These are phyloP conservation scores for Mylabris sibirica DNA, from an alignment of 2,888 invertebrate species.

Conservation along the genomic window DNA sequence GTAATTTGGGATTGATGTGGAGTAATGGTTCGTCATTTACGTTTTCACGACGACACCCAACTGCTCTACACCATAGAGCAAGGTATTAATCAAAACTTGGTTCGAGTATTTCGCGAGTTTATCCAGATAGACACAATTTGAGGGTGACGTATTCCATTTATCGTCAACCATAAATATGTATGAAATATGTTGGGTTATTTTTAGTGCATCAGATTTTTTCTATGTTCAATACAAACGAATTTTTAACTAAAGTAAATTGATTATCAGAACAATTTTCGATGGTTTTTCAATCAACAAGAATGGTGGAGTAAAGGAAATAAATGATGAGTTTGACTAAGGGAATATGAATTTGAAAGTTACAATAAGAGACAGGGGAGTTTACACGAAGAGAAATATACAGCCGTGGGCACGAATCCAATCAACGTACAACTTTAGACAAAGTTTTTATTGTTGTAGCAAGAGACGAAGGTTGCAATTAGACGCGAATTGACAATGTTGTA, in stretches of 20 bases:
- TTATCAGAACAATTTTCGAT: conserved; percentile 15
- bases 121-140: conserved; percentile 55
- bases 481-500: conserved; percentile 42
- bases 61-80: conserved; percentile 27
- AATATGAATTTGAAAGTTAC: conserved; percentile 28
- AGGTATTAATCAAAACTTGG: conserved; percentile 48
- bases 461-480: conserved; percentile 48
- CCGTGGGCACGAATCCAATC: conserved; percentile 50
- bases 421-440: conserved; percentile 48
- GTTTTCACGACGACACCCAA: conserved; percentile 26
- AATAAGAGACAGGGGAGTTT: conserved; percentile 16
- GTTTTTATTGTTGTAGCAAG: conserved; percentile 51
- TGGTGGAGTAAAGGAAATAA: not conserved
- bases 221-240: not conserved
- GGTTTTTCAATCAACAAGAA: conserved; percentile 7
- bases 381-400: conserved; percentile 32
- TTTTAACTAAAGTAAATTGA: not conserved
- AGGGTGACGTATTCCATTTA: conserved; percentile 55
- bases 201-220: not conserved
- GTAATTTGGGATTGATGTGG: conserved; percentile 33
- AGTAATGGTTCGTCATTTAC: conserved; percentile 31
- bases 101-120: conserved; percentile 41
- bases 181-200: conserved; percentile 51
- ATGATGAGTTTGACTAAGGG: conserved; percentile 8
- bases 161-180: conserved; percentile 55